These are phyloP conservation scores for Hypomecis atomaria DNA, from an alignment of 2,888 invertebrate species.

Conservation along the genomic window DNA sequence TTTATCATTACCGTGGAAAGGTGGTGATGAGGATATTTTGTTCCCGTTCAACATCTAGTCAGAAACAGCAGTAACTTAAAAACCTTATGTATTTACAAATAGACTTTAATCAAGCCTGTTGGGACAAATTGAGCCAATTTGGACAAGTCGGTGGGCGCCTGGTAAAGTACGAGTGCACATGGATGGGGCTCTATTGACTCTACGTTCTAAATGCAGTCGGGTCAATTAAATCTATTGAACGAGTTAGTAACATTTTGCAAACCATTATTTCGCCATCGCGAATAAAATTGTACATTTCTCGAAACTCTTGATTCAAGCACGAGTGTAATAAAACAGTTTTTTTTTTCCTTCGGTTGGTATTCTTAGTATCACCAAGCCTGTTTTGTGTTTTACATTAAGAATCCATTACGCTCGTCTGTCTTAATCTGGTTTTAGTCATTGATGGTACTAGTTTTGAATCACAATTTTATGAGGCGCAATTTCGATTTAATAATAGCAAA, in stretches of 20 bases:
- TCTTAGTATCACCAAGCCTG: constrained; percentile 33
- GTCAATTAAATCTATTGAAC: constrained; percentile 60
- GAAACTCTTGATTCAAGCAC: constrained; percentile 24
- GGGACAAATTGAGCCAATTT: constrained; percentile 73
- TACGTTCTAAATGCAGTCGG: constrained; percentile 53
- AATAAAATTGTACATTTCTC: constrained; percentile 23
- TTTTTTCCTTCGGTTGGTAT: constrained; percentile 10
- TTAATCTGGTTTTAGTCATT: constrained; percentile 31
- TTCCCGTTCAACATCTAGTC: background rate
- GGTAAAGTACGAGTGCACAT: constrained; percentile 59
- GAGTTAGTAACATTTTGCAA: constrained; percentile 28
- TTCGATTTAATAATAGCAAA: constrained; percentile 6
- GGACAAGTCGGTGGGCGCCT: constrained; percentile 62
- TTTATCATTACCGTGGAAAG: too few relatives aligned
- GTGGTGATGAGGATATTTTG: too few relatives aligned
- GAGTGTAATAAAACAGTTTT: constrained; percentile 21
- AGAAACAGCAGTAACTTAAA: constrained; percentile 39
- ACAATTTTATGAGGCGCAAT: constrained; percentile 19
- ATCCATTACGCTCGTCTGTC: constrained; percentile 20
- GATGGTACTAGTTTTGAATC: constrained; percentile 23
- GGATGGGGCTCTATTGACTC: constrained; percentile 57
- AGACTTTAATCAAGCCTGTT: constrained; percentile 71
- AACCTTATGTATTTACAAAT: constrained; percentile 56
- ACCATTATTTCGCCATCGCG: constrained; percentile 16
- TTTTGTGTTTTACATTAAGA: constrained; percentile 32